phyloP scores from a whole-genome alignment of 1,140 invertebrate genomes.

The Tetramorium alpestre region DNA sequence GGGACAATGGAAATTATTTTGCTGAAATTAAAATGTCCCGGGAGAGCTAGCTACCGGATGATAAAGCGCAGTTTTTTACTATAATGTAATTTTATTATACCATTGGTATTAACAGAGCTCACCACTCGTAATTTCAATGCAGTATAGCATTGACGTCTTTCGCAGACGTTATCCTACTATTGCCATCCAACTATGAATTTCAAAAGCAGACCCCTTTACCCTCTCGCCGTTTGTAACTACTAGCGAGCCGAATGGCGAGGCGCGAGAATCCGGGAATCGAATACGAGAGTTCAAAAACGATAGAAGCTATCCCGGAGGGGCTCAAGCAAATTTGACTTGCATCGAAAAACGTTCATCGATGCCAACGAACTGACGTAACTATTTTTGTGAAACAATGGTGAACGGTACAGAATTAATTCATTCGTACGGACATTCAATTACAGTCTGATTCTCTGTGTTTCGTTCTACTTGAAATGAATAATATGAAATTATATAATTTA shows the following conservation, averaged over 20 bases:
- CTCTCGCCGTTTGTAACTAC: neutral
- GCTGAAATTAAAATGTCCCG: constrained; percentile 4
- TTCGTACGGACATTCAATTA: neutral
- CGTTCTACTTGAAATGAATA: neutral
- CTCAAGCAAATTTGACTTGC: constrained; percentile 53
- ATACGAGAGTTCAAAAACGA: constrained; percentile 28
- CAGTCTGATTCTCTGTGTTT: neutral
- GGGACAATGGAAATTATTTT: constrained; percentile 19
- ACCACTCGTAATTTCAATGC: neutral
- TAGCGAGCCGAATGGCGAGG: neutral
- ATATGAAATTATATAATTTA: neutral
- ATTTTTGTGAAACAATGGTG: neutral
- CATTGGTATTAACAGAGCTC: neutral
- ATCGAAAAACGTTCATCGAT: constrained; percentile 21
- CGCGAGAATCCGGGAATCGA: neutral
- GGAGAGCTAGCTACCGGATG: neutral
- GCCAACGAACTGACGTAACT: neutral
- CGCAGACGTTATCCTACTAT: neutral
- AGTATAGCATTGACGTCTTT: neutral
- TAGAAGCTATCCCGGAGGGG: neutral
- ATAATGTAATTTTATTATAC: constrained; percentile 11
- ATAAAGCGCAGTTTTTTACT: constrained; percentile 17
- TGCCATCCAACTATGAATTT: constrained; percentile 18
- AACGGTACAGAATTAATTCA: neutral
- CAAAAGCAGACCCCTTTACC: neutral